Conservation (phyloP, 2,888 invertebrate genomes). For the Steinernema scapterisci region DNA sequence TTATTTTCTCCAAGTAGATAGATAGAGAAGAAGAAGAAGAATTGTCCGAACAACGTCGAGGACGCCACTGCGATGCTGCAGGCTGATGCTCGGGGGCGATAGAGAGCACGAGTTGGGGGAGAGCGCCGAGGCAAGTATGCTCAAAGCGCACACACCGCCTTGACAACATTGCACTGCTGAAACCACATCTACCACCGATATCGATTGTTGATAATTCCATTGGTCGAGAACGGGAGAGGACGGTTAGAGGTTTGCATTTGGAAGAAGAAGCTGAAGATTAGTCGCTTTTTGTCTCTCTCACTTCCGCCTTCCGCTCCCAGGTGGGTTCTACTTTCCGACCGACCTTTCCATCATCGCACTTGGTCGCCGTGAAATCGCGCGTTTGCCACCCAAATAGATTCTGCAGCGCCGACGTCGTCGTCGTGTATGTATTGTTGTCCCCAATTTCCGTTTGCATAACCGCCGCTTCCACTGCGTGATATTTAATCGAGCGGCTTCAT, state of each 20-base stretch:
- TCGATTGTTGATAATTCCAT: conserved; percentile 33
- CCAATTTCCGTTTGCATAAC: too few relatives aligned
- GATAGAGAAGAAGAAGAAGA: neutral
- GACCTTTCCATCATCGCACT: too few relatives aligned
- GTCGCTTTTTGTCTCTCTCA: too few relatives aligned
- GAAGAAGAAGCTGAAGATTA: too few relatives aligned
- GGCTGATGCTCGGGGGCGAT: conserved; percentile 17
- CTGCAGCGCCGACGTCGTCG: too few relatives aligned
- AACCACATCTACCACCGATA: conserved; percentile 32
- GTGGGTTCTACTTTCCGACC: too few relatives aligned
- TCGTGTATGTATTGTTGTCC: too few relatives aligned
- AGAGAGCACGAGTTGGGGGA: conserved; percentile 22
- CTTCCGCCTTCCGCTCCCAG: too few relatives aligned
- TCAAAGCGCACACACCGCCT: conserved; percentile 33
- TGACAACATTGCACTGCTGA: conserved; percentile 32
- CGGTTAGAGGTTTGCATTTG: conserved; percentile 2
- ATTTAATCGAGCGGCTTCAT: too few relatives aligned
- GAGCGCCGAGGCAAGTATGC: conserved; percentile 29
- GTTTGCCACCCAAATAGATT: too few relatives aligned
- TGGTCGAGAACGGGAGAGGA: conserved; percentile 16
- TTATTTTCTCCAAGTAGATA: conserved; percentile 2
- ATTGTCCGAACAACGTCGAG: conserved; percentile 10
- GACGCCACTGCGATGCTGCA: conserved; percentile 27
- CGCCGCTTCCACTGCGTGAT: too few relatives aligned
- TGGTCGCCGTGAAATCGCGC: too few relatives aligned